Evolutionary conservation across 1,140 invertebrate species (phyloP).

Genomic region (Samia ricini): DNA sequence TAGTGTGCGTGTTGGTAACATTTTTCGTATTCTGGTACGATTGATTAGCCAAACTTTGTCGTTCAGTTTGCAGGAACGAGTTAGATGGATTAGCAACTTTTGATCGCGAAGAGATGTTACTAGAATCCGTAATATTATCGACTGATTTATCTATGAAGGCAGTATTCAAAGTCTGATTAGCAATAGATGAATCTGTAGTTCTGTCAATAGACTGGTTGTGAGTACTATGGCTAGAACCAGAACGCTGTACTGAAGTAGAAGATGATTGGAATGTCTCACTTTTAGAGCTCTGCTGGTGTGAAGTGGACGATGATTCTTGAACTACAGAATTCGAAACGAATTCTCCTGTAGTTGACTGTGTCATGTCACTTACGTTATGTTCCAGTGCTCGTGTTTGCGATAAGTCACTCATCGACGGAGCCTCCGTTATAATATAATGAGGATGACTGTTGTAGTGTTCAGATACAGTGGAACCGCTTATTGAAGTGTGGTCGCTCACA

Average conservation of each 20-base stretch:
- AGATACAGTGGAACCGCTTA: conserved; percentile 71
- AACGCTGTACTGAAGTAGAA: conserved; percentile 64
- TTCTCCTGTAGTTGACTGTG: conserved; percentile 62
- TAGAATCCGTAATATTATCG: conserved; percentile 29
- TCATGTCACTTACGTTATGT: conserved; percentile 70
- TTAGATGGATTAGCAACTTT: conserved; percentile 62
- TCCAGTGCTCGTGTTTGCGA: conserved; percentile 55
- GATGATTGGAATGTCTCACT: conserved; percentile 65
- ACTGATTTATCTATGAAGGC: conserved; percentile 65
- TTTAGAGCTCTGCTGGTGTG: conserved; percentile 65
- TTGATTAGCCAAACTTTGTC: conserved; percentile 52
- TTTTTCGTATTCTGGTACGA: conserved; percentile 28
- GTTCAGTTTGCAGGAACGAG: conserved; percentile 68
- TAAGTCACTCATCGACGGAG: conserved; percentile 70
- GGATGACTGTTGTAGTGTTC: conserved; percentile 75
- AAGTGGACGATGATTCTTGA: conserved; percentile 57
- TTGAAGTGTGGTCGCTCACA: conserved; percentile 65
- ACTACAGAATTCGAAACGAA: conserved; percentile 62
- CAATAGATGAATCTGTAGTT: conserved; percentile 30
- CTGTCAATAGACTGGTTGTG: conserved; percentile 25
- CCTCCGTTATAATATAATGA: conserved; percentile 76
- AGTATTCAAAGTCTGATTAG: conserved; percentile 66
- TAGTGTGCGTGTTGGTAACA: conserved; percentile 27
- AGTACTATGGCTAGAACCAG: conserved; percentile 58
- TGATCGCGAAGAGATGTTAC: conserved; percentile 38